Percentiles rank a stretch among this genome's conserved stretches.
phyloP scores from a whole-genome alignment of 2,888 invertebrate genomes.

The Alsophila aescularia region DNA sequence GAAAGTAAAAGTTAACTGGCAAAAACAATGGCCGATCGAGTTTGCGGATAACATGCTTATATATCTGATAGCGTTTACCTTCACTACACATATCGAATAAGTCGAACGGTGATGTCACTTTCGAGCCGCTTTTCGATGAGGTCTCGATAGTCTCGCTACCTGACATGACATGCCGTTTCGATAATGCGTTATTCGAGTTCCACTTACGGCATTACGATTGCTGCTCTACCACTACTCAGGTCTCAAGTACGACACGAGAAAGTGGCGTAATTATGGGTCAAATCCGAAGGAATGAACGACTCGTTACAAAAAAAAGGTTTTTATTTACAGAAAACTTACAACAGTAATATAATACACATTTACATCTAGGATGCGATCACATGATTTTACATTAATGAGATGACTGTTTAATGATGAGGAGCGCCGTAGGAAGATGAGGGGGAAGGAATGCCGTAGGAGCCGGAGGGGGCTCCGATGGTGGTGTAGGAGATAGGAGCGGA shows the following conservation, averaged over 20 bases:
- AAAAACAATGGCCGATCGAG: slow-evolving; percentile 41
- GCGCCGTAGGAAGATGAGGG: slow-evolving; percentile 75
- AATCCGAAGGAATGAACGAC: slow-evolving; percentile 30
- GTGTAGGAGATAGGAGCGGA: slow-evolving; percentile 59
- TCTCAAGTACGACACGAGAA: slow-evolving; percentile 27
- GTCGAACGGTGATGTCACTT: slow-evolving; percentile 51
- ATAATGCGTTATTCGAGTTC: slow-evolving; percentile 46
- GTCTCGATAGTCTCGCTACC: slow-evolving; percentile 18
- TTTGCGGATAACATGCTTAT: slow-evolving; percentile 22
- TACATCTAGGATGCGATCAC: slow-evolving; percentile 78
- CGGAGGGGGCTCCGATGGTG: slow-evolving; percentile 75
- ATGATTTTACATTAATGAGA: slow-evolving; percentile 76
- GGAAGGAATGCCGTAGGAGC: slow-evolving; percentile 78
- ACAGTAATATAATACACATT: slow-evolving; percentile 74
- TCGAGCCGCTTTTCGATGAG: slow-evolving; percentile 40
- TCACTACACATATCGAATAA: slow-evolving; percentile 35
- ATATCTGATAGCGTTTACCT: slow-evolving; percentile 27
- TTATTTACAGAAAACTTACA: slow-evolving; percentile 84
- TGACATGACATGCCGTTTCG: slow-evolving; percentile 34
- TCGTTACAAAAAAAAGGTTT: slow-evolving; percentile 64
- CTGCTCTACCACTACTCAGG: slow-evolving; percentile 31
- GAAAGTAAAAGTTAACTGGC: slow-evolving; percentile 53
- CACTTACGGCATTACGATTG: slow-evolving; percentile 51
- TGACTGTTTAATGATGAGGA: slow-evolving; percentile 77
- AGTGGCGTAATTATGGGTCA: slow-evolving; percentile 37